Evolutionary conservation across 2,797 vertebrate genomes (phyloP).

Genomic region (Pipistrellus pygmaeus): DNA sequence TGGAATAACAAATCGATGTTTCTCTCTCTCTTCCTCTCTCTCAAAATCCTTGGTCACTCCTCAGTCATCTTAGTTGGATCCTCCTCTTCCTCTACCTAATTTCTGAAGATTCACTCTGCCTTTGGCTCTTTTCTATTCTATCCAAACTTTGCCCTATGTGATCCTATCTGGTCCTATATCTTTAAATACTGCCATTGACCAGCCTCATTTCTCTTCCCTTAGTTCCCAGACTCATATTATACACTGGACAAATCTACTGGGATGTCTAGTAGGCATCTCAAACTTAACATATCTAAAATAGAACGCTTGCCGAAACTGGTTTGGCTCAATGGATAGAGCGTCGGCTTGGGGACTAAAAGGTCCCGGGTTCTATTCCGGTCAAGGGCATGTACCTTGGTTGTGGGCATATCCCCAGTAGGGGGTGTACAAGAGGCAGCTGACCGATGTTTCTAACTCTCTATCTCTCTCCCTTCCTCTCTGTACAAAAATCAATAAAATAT

Average conservation of each 20-base stretch:
- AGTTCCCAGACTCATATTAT: background rate
- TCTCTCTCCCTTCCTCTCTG: too few relatives aligned
- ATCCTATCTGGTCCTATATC: background rate
- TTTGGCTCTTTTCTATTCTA: background rate
- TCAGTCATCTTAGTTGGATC: background rate
- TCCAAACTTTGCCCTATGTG: background rate
- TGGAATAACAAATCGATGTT: background rate
- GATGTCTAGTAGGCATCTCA: background rate
- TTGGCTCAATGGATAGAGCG: too few relatives aligned
- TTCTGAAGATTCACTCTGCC: constrained; percentile 18
- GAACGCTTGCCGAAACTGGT: too few relatives aligned
- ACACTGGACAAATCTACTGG: background rate
- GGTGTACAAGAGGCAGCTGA: too few relatives aligned
- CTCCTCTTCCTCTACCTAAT: background rate
- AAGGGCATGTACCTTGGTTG: too few relatives aligned
- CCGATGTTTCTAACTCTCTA: too few relatives aligned
- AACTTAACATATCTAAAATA: constrained; percentile 26
- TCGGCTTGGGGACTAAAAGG: too few relatives aligned
- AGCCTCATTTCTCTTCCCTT: background rate
- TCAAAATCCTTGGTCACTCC: background rate
- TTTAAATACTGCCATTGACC: background rate
- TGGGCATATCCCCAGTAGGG: too few relatives aligned
- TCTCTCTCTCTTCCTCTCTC: background rate
- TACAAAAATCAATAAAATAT: too few relatives aligned
- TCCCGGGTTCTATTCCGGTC: too few relatives aligned